Evolutionary conservation across 2,113 vertebrate species (phyloP).

Genomic region (Neogale vison): DNA sequence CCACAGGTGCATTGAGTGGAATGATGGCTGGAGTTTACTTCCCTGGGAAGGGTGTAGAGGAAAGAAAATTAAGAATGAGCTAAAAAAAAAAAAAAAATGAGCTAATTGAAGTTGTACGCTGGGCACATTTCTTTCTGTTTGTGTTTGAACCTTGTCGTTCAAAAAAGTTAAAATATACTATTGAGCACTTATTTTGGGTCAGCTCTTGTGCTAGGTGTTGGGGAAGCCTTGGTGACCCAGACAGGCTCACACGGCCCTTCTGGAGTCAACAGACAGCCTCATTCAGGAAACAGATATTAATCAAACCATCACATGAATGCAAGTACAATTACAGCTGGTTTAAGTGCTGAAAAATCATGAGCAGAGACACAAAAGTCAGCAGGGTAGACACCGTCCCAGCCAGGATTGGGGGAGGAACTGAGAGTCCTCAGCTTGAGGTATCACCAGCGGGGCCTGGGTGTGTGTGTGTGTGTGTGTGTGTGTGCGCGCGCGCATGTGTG

Average conservation of each 20-base stretch:
- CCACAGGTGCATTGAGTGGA: neutral
- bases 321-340: neutral
- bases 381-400: neutral
- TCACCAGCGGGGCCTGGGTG: neutral
- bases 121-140: neutral
- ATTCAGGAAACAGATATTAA: constrained; percentile 41
- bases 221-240: neutral
- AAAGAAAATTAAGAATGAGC: neutral
- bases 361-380: neutral
- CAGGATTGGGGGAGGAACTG: neutral
- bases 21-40: neutral
- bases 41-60: neutral
- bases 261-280: neutral
- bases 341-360: neutral
- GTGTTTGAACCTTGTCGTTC: neutral
- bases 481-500: no score
- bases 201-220: neutral
- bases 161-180: neutral
- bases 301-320: constrained; percentile 32
- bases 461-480: accelerated
- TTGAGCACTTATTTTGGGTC: neutral
- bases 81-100: neutral
- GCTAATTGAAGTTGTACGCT: neutral
- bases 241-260: neutral
- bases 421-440: neutral